These are phyloP conservation scores for Nycticebus coucang DNA, from an alignment of 2,113 vertebrate genomes.

Conservation along the genomic window DNA sequence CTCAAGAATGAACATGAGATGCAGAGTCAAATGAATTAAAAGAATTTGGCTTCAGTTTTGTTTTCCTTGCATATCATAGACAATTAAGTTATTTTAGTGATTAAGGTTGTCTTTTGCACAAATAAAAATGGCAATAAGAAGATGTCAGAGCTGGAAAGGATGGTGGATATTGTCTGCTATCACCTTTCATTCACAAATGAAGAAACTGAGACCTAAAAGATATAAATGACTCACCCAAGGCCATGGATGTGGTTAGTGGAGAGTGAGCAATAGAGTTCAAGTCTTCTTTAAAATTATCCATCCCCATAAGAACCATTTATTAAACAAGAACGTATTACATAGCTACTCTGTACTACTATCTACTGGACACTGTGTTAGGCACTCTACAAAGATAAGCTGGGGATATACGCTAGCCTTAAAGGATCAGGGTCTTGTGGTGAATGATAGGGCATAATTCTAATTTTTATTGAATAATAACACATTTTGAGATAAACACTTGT, in stretches of 20 bases:
- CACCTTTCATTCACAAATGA: not conserved
- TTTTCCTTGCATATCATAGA: not conserved
- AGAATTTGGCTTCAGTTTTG: slow-evolving; percentile 27
- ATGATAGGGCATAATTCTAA: not conserved
- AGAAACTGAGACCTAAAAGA: not conserved
- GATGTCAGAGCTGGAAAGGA: not conserved
- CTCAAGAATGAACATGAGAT: not conserved
- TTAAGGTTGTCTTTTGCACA: not conserved
- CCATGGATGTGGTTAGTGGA: not conserved
- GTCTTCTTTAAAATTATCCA: not conserved
- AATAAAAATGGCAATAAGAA: not conserved
- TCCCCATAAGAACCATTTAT: not conserved
- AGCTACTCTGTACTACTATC: not conserved
- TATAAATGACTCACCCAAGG: not conserved
- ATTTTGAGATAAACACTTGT: not conserved
- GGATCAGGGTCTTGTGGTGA: not conserved
- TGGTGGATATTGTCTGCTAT: not conserved
- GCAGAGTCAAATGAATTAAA: not conserved
- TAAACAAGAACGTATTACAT: not conserved
- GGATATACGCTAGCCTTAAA: not conserved
- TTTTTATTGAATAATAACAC: not conserved
- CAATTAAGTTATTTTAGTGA: slow-evolving; percentile 29
- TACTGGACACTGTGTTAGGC: not conserved
- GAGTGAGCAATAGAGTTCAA: not conserved
- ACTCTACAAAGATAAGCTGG: not conserved